phyloP scores from a whole-genome alignment of 2,888 invertebrate genomes.

The Phymatocera aterrima region DNA sequence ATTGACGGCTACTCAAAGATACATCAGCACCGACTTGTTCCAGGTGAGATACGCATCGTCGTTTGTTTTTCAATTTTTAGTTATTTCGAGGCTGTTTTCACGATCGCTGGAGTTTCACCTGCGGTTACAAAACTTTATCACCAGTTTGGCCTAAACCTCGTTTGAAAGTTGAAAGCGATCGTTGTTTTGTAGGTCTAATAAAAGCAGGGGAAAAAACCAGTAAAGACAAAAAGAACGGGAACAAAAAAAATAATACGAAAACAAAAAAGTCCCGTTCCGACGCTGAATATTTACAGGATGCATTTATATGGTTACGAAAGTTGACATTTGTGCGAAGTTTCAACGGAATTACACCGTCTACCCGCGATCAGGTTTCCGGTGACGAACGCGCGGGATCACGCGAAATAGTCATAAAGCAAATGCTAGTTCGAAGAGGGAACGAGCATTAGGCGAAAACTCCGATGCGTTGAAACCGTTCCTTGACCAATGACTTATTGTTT shows the following conservation, averaged over 20 bases:
- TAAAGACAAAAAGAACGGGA: background rate
- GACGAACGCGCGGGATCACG: conserved; percentile 15
- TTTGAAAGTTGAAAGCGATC: conserved; percentile 40
- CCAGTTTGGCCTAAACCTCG: conserved; percentile 27
- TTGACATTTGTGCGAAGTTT: conserved; percentile 23
- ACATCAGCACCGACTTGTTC: background rate
- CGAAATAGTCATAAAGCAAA: conserved; percentile 32
- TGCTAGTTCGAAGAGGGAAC: background rate
- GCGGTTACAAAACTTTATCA: conserved; percentile 34
- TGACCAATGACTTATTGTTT: background rate
- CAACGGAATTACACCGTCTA: background rate
- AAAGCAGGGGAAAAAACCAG: background rate
- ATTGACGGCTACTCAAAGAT: conserved; percentile 41
- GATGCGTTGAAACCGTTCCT: background rate
- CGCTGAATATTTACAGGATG: conserved; percentile 16
- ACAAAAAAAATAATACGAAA: background rate
- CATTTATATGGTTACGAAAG: conserved; percentile 39
- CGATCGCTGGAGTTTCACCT: conserved; percentile 10
- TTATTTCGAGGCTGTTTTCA: background rate
- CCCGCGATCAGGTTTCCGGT: background rate
- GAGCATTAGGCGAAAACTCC: conserved; percentile 4
- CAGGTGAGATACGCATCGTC: background rate
- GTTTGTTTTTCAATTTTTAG: background rate
- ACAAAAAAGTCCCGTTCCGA: conserved; percentile 27
- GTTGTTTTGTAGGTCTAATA: conserved; percentile 15